Conservation (phyloP, 1,140 invertebrate genomes). For the Pseudoatta argentina region DNA sequence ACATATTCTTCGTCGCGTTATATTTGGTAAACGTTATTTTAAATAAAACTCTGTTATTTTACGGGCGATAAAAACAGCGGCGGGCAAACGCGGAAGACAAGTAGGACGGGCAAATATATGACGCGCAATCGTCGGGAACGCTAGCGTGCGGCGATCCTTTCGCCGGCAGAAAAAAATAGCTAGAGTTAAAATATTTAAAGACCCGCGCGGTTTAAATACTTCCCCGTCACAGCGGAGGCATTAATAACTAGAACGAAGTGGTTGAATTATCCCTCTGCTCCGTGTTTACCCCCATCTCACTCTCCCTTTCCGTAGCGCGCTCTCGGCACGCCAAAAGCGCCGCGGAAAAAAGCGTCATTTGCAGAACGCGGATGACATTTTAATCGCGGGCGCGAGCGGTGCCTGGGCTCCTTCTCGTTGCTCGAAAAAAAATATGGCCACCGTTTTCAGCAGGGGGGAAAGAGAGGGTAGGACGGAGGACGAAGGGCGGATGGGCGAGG, state of each 20-base stretch:
- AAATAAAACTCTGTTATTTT: slow-evolving; percentile 56
- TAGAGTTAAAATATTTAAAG: slow-evolving; percentile 70
- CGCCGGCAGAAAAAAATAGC: slow-evolving; percentile 62
- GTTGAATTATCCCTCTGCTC: slow-evolving; percentile 72
- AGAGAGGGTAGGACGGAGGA: background rate
- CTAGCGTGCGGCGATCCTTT: slow-evolving; percentile 43
- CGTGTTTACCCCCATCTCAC: slow-evolving; percentile 54
- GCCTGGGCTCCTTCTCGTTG: slow-evolving; percentile 65
- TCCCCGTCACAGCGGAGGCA: slow-evolving; percentile 55
- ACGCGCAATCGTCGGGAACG: slow-evolving; percentile 55
- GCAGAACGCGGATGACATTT: slow-evolving; percentile 74
- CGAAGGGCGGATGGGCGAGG: background rate
- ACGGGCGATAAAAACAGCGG: slow-evolving; percentile 57
- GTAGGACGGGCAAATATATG: slow-evolving; percentile 60
- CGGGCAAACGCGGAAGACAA: slow-evolving; percentile 60
- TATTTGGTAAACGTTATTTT: slow-evolving; percentile 52
- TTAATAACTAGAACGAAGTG: slow-evolving; percentile 75
- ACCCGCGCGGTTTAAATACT: slow-evolving; percentile 61
- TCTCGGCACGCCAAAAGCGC: slow-evolving; percentile 55
- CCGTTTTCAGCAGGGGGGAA: slow-evolving; percentile 68
- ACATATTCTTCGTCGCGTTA: slow-evolving; percentile 44
- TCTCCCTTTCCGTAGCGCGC: slow-evolving; percentile 51
- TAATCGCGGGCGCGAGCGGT: slow-evolving; percentile 68
- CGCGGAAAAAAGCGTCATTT: slow-evolving; percentile 71
- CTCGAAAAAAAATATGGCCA: slow-evolving; percentile 75